Percentiles rank a stretch among this genome's conserved stretches.
Evolutionary conservation across 2,888 invertebrate genomes (phyloP).

Genomic region (Venusia cambrica): DNA sequence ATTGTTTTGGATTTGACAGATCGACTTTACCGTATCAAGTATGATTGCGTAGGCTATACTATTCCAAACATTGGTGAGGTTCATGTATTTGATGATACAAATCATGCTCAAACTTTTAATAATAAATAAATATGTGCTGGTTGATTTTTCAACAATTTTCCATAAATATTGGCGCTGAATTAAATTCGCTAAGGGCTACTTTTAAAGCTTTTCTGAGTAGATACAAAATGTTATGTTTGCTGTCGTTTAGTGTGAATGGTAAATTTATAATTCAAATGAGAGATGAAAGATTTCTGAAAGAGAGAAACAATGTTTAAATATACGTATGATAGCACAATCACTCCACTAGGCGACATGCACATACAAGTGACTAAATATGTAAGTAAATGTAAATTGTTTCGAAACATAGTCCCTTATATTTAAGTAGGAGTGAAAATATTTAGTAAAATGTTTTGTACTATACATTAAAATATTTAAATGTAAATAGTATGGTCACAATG

Average conservation of each 20-base stretch:
- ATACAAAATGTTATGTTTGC: no score
- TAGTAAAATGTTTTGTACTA: slow-evolving; percentile 69
- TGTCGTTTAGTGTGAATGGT: slow-evolving; percentile 1
- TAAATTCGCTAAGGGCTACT: no score
- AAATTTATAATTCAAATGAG: no score
- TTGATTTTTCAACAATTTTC: no score
- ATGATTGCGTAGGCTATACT: background rate
- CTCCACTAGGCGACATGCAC: slow-evolving; percentile 50
- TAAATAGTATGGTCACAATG: slow-evolving; percentile 46
- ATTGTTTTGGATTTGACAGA: slow-evolving; percentile 22
- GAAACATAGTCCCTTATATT: slow-evolving; percentile 26
- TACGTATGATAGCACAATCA: slow-evolving; percentile 39
- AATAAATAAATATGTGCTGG: no score
- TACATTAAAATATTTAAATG: slow-evolving; percentile 42
- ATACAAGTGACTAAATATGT: slow-evolving; percentile 29
- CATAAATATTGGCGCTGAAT: no score
- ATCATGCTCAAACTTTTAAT: no score
- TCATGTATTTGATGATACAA: no score
- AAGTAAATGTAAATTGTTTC: slow-evolving; percentile 31
- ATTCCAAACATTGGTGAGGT: no score
- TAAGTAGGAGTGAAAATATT: slow-evolving; percentile 49
- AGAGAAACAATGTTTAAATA: slow-evolving; percentile 30
- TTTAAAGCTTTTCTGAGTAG: no score
- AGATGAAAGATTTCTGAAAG: slow-evolving; percentile 27
- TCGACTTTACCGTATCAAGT: slow-evolving; percentile 1